Percentiles rank a stretch among this genome's conserved stretches.
phyloP scores from a whole-genome alignment of 2,797 vertebrate genomes.

The Spatula clypeata region DNA sequence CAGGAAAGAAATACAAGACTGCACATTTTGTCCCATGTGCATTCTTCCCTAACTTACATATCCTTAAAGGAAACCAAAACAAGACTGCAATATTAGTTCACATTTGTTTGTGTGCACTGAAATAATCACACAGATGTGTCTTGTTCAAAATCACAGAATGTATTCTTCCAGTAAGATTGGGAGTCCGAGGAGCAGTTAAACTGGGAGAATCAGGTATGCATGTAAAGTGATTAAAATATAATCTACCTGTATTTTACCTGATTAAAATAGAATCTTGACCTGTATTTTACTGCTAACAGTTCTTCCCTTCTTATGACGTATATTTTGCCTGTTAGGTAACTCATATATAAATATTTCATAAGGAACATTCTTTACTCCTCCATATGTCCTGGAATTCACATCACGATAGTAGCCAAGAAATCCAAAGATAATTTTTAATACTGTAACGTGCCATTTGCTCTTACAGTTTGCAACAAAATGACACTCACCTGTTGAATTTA shows the following conservation, averaged over 20 bases:
- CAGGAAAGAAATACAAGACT: neutral
- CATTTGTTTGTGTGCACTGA: neutral
- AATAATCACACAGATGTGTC: neutral
- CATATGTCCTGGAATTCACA: neutral
- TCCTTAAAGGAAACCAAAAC: neutral
- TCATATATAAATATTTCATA: neutral
- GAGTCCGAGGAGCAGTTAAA: neutral
- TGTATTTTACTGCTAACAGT: neutral
- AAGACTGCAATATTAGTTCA: neutral
- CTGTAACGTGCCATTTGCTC: neutral
- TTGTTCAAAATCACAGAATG: neutral
- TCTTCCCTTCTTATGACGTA: neutral
- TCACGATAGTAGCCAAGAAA: neutral
- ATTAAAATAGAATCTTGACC: neutral
- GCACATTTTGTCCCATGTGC: neutral
- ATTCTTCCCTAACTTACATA: neutral
- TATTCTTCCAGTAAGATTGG: neutral
- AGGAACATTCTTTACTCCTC: neutral
- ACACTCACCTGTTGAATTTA: slow-evolving; percentile 71
- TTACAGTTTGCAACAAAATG: neutral
- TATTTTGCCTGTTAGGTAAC: neutral
- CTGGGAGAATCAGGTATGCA: neutral
- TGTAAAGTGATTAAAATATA: neutral
- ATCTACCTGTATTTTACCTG: neutral
- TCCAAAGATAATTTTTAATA: neutral